Base-by-base conservation (phyloP, 2,113 vertebrate species). In the Mormyrus iriodes region DNA sequence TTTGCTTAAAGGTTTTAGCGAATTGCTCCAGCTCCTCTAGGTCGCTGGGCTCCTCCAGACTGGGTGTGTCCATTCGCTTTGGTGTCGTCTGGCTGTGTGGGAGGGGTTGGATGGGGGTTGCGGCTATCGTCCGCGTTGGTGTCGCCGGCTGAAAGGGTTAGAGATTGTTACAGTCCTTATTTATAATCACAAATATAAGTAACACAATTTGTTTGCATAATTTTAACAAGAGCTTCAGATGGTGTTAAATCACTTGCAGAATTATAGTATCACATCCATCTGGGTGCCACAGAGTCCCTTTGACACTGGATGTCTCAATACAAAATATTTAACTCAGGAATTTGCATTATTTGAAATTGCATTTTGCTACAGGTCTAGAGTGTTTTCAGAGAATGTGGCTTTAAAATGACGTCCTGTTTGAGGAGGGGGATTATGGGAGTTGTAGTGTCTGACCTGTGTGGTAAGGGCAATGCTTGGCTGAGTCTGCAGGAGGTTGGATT, bases 1-100 rank as follows among this genome's bases (percentile, higher is more conserved):
- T 97, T 95, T 99, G 98, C 96, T 99, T 99, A 95, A 99, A 99
- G 93, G 98, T 99, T 96, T 99, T 99, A 94, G 98, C 98, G 96
- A 99, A 99, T 93, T 99, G 98, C 95, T 99, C 98, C 92, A 99
- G 96, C 95, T 99, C 98, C 96, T 99, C 98, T 93, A 99, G 96
- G 95, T 99, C 98, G 94, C 98, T 99, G 91, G 98, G 98, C 95
- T 99, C 98, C 96, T 99, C 98, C 95, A 99, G 94, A 93, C 96
- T 98, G 92, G 98, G 98, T 87, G 98, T 98, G 92, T 99, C 98
- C 31, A 98, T 96, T 94, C 97, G 97, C 96, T 99, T 99, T 97
- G 98, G 98, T 95, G 98, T 96, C 42, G 97, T 96, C 96, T 99
- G 98, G 97, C 96, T 99, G 96, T 98, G 97, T 94, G 97, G 95